phyloP scores from a whole-genome alignment of 2,888 invertebrate species.

The Seira musarum region DNA sequence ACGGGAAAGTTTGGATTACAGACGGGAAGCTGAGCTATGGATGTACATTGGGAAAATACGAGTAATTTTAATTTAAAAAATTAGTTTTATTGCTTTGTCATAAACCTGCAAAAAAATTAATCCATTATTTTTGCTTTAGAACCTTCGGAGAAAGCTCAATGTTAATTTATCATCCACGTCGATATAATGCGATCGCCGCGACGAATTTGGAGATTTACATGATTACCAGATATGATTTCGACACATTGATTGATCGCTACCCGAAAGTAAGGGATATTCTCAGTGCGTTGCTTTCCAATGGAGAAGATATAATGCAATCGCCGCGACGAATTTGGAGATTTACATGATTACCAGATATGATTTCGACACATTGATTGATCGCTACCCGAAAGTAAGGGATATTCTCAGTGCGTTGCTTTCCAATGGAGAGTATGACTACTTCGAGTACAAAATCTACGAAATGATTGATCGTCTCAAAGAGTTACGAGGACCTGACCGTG shows the following conservation, averaged over 20 bases:
- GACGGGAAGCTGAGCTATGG: constrained; percentile 58
- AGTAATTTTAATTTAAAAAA: too few relatives aligned
- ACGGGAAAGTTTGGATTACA: constrained; percentile 66
- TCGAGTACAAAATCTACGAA: constrained; percentile 52
- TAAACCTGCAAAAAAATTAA: too few relatives aligned
- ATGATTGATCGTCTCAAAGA: constrained; percentile 45
- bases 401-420: constrained; percentile 21
- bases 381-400: constrained; percentile 52
- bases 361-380: constrained; percentile 42
- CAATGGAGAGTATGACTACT: constrained; percentile 51
- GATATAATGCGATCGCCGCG: constrained; percentile 63
- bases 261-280: constrained; percentile 50
- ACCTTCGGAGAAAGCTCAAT: constrained; percentile 63
- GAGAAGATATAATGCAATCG: constrained; percentile 61
- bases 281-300: constrained; percentile 3
- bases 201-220: constrained; percentile 57
- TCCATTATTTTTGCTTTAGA: constrained; percentile 28
- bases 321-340: constrained; percentile 60
- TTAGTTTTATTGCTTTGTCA: too few relatives aligned
- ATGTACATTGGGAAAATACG: constrained; percentile 56
- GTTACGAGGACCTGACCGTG: constrained; percentile 21
- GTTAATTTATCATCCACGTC: constrained; percentile 46
- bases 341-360: constrained; percentile 39
- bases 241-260: constrained; percentile 41
- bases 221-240: constrained; percentile 37